Evolutionary conservation across 1,140 invertebrate species (phyloP).

Genomic region (Notospermus geniculatus): DNA sequence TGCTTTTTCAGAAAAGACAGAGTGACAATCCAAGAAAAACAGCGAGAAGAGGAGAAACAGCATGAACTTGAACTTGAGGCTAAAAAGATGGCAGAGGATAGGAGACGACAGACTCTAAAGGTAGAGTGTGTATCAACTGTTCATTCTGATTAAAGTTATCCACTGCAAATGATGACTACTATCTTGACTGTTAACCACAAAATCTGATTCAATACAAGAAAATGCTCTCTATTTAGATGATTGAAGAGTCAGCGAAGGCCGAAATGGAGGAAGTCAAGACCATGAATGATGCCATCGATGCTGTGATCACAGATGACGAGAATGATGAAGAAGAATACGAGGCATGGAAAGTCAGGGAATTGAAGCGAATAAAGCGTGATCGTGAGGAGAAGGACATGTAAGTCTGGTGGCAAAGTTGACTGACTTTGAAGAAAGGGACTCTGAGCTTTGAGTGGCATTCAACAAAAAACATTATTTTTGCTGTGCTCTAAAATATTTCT

Average conservation of each 20-base stretch:
- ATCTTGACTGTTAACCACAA: too few species aligned
- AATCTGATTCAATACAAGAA: too few species aligned
- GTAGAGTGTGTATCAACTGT: too few species aligned
- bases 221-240: too few species aligned
- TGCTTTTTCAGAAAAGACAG: constrained; percentile 74
- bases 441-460: too few species aligned
- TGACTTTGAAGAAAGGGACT: too few species aligned
- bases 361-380: constrained; percentile 93
- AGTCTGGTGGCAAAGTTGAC: too few species aligned
- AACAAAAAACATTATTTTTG: too few species aligned
- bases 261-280: constrained; percentile 66
- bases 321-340: constrained; percentile 98
- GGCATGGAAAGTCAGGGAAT: constrained; percentile 90
- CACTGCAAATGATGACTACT: too few species aligned
- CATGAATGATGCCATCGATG: constrained; percentile 62
- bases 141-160: too few species aligned
- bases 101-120: constrained; percentile 74
- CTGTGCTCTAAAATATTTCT: constrained; percentile 4
- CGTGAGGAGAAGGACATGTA: constrained; percentile 89
- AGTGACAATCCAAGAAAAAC: constrained; percentile 91
- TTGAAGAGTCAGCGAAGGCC: constrained; percentile 77
- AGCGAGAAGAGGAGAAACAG: constrained; percentile 80
- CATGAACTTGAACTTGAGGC: constrained; percentile 79
- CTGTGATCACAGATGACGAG: constrained; percentile 95
- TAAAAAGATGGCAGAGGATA: constrained; percentile 77